Evolutionary conservation across 2,797 vertebrate species (phyloP).

Genomic region (Sarcophilus harrisii): DNA sequence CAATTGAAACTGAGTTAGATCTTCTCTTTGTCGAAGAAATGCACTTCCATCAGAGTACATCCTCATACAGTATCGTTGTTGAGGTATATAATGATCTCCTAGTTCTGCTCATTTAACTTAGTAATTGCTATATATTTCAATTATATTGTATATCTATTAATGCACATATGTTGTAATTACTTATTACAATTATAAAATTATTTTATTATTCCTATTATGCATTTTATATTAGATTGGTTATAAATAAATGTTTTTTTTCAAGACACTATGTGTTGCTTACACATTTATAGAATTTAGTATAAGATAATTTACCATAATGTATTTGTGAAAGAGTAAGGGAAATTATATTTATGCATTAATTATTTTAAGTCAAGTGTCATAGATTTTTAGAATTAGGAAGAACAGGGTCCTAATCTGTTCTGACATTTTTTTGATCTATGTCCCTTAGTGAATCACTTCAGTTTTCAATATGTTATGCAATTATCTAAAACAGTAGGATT

Average conservation of each 20-base stretch:
- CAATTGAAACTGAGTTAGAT: no score
- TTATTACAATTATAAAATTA: not conserved
- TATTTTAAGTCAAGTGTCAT: no score
- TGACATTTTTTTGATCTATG: not conserved
- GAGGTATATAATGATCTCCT: no score
- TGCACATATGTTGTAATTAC: no score
- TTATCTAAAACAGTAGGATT: not conserved
- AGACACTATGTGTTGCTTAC: not conserved
- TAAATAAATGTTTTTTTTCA: not conserved
- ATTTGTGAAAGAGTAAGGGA: not conserved
- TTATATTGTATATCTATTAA: no score
- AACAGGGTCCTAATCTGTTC: not conserved
- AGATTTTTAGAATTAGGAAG: not conserved
- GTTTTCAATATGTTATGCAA: not conserved
- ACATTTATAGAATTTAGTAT: not conserved
- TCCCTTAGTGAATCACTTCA: no score
- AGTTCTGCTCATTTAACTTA: no score
- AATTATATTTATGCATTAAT: no score
- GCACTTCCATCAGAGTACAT: no score
- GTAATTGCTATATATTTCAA: no score
- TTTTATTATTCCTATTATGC: not conserved
- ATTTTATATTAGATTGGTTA: not conserved
- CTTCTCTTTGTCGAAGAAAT: no score
- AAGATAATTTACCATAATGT: not conserved
- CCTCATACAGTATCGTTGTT: no score